Evolutionary conservation across 2,888 invertebrate genomes (phyloP).

Genomic region (Podotricha telesiphe): DNA sequence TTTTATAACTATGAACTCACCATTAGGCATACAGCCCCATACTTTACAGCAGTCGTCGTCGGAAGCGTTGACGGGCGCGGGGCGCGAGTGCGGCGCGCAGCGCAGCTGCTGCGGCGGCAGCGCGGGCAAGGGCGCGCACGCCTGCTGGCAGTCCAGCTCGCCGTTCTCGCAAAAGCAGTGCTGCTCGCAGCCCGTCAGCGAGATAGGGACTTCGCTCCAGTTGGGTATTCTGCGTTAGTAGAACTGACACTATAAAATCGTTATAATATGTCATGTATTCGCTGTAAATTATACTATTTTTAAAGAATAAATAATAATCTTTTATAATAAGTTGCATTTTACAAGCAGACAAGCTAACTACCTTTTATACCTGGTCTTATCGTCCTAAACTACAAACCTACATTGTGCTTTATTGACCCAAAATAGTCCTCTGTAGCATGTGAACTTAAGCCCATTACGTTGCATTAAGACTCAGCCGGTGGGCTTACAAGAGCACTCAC

Average conservation of each 20-base stretch:
- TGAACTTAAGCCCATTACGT: too few species aligned
- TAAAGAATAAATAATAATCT: too few species aligned
- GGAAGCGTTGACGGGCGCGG: slow-evolving; percentile 84
- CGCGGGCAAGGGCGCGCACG: slow-evolving; percentile 90
- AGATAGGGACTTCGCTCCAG: slow-evolving; percentile 91
- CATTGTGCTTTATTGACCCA: too few species aligned
- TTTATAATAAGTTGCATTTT: too few species aligned
- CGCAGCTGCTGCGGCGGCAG: slow-evolving; percentile 89
- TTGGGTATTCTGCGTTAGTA: slow-evolving; percentile 82
- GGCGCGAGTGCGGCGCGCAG: slow-evolving; percentile 87
- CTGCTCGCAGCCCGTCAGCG: slow-evolving; percentile 92
- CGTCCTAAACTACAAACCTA: too few species aligned
- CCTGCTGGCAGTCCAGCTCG: slow-evolving; percentile 91
- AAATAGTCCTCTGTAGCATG: too few species aligned
- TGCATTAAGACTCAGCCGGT: too few species aligned
- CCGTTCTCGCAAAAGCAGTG: slow-evolving; percentile 95
- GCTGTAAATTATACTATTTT: too few species aligned
- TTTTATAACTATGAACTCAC: slow-evolving; percentile 52
- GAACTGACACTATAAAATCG: too few species aligned
- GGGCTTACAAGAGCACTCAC: slow-evolving; percentile 69
- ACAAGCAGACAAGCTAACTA: too few species aligned
- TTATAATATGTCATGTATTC: too few species aligned
- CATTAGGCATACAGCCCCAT: slow-evolving; percentile 86
- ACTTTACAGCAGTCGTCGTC: slow-evolving; percentile 93
- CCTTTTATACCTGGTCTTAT: too few species aligned